Evolutionary conservation across 2,888 invertebrate genomes (phyloP), one percentile per base, ranked within the genome.

Genomic region (Electrophaes corylata): DNA sequence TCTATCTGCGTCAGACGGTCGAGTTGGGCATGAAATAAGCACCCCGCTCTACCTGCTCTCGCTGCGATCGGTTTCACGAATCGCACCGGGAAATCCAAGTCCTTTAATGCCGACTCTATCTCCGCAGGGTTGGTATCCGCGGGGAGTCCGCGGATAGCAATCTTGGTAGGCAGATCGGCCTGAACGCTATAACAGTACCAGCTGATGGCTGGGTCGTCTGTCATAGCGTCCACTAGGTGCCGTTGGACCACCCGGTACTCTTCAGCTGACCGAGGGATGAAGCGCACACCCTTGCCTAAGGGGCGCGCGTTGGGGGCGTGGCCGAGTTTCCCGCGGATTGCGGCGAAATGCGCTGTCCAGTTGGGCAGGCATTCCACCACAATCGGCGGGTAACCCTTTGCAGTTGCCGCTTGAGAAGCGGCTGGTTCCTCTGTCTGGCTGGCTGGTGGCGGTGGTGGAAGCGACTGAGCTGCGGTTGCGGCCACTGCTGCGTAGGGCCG

Each of bases 101-200:
- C 37, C 12, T 0, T 4, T 0, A 57, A 14, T 0, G 57, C 66
- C 4, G 37, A 52, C 14, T 19, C 2, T 1, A 29, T 29, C 10
- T 29, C 26, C 26, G 2, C 26, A 1, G 10, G 26, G 10, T 29
- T 10, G 26, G 26, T 29, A 29, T 29, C 26, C 26, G 26, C 26
- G 26, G 26, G 26, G 0, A 29, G 6, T 10, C 26, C 26, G 26
- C 26, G 26, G 26, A 29, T 29, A 10, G 26, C 26, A 10, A 29
- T 10, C 26, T 29, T 29, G 10, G 26, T 29, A 2, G 26, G 26
- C 1, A 29, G 10, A 3, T 29, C 26, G 8, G 26, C 26, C 33
- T 0, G 45, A 41, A 60, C 60, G 5, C 65, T 47, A 46, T 66
- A 70, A 3, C 57, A 61, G 51, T 55, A 67, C 66, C 69, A 71